These are phyloP conservation scores for Peromyscus aztecus DNA, from an alignment of 2,797 vertebrate genomes.

Conservation along the genomic window DNA sequence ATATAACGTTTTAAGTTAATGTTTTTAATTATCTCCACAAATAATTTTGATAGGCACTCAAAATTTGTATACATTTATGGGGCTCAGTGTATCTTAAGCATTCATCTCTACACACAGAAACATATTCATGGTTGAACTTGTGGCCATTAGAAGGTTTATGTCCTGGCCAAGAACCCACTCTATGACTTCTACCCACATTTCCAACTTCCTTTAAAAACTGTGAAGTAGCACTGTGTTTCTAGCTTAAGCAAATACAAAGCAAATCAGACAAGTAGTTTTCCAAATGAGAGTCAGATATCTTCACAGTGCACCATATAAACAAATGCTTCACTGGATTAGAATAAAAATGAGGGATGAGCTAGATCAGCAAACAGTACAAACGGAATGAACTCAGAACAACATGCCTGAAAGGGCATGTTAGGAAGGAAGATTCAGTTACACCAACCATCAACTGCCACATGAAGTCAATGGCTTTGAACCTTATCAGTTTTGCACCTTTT, in stretches of 20 bases:
- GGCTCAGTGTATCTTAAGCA: not conserved
- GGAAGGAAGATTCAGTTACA: not conserved
- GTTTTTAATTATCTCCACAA: not conserved
- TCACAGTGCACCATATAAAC: not conserved
- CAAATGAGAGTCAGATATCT: not conserved
- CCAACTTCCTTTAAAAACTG: not conserved
- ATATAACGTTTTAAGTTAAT: not conserved
- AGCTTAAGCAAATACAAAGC: slow-evolving; percentile 31
- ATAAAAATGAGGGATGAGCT: slow-evolving; percentile 2
- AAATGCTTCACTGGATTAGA: slow-evolving; percentile 10
- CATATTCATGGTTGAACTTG: not conserved
- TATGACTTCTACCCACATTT: not conserved
- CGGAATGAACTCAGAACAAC: not conserved
- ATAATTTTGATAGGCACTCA: not conserved
- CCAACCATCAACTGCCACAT: not conserved
- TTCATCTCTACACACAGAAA: not conserved
- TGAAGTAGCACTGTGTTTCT: not conserved
- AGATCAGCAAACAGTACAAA: not conserved
- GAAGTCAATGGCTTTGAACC: not conserved
- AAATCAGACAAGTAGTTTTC: slow-evolving; percentile 31
- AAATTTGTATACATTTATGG: not conserved
- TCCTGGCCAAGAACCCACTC: not conserved
- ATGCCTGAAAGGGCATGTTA: not conserved
- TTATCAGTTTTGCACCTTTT: not conserved
- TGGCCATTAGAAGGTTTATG: not conserved